These are phyloP conservation scores for Gymnodraco acuticeps DNA, from an alignment of 2,797 vertebrate species.

Conservation along the genomic window DNA sequence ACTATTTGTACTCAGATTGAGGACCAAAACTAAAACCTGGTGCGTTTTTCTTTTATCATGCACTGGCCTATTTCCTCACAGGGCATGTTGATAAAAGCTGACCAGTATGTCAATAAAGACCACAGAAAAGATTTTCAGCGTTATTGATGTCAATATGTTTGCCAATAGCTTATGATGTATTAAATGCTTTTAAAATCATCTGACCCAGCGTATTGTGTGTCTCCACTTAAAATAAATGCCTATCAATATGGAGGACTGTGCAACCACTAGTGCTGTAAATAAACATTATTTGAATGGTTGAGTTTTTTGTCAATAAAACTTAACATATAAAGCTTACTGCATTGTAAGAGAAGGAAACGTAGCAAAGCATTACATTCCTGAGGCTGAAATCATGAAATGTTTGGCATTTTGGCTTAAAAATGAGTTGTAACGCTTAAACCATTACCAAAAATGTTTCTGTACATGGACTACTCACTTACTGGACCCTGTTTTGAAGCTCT, in stretches of 20 bases:
- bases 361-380: background rate
- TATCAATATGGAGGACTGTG: background rate
- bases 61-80: background rate
- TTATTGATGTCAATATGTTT: constrained; percentile 36
- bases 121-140: background rate
- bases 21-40: background rate
- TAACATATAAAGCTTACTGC: background rate
- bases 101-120: constrained; percentile 36
- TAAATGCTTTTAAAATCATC: constrained; percentile 51
- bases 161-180: constrained; percentile 11
- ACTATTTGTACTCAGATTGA: background rate
- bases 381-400: background rate
- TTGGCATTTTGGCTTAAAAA: background rate
- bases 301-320: background rate
- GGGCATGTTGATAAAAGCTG: constrained; percentile 14
- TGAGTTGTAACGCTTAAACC: background rate
- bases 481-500: background rate
- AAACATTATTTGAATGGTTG: background rate
- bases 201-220: constrained; percentile 12
- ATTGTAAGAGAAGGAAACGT: background rate
- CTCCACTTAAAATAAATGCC: constrained; percentile 5
- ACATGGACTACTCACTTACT: background rate
- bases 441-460: background rate
- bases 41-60: background rate
- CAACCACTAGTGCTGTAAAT: background rate